Base-by-base conservation (phyloP, 1,140 invertebrate species). In the Aphis craccivora region DNA sequence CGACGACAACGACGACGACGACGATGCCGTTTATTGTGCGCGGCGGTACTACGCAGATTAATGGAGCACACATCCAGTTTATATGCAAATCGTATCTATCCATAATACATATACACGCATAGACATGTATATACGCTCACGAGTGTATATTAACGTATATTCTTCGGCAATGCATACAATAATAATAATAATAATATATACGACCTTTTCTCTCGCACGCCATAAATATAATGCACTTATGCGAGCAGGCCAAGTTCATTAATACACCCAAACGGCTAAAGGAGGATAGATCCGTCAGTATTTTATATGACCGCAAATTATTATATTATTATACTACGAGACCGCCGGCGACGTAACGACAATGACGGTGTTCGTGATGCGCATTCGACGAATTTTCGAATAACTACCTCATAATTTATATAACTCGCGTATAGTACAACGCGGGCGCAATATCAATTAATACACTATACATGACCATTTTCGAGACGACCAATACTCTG, bases 61-160 rank as follows among this genome's bases (percentile, higher is more conserved):
- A 91, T 81, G 90, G 90, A 91, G 90, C 90, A 45, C 55, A 51
- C n/a, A 91, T 91, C 67, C 67, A 91, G 90, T 91, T 91, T 91
- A 91, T 91, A 91, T 91, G 90, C 90, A 91, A 91, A 91, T 91
- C 67, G 67, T 45, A 60, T 90, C 35, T 37, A 37, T 37, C 60
- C 18, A 76, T n/a, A 40, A 83, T 40, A 83, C 37, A 40, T 4
- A 35, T 81, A 83, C 37, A 23, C 20, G 2, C 37, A 8, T 22
- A 22, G 48, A 51, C 48, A 51, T 51, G 14, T 6, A 35, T 23
- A 35, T 11, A 22, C 35, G n/a, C 30, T 20, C 23, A 67, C 53
- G 89, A 11, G 89, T 40, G 35, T 60, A 25, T 60, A 86, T 45
- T 86, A 88, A 88, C 30, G n/a, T 35, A n/a, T 20, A 83, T 37